Evolutionary conservation across 2,113 vertebrate species (phyloP).

Genomic region (Indicator maculatus): DNA sequence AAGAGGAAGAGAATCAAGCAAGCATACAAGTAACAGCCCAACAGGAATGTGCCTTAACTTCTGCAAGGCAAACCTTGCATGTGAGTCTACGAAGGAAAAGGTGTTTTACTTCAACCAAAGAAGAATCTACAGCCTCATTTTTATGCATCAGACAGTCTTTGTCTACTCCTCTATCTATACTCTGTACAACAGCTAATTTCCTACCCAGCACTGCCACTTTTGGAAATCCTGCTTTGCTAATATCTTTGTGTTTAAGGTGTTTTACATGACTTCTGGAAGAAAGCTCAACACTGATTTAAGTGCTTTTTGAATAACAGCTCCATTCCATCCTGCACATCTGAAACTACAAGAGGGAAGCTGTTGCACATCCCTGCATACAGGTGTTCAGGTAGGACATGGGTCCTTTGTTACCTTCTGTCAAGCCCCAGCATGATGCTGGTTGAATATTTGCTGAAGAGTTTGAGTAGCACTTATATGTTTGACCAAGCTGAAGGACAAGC

Average conservation of each 20-base stretch:
- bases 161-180: neutral
- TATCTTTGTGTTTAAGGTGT: neutral
- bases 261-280: neutral
- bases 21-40: neutral
- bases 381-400: neutral
- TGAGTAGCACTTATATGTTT: neutral
- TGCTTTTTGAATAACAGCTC: neutral
- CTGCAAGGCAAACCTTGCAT: neutral
- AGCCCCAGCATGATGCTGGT: neutral
- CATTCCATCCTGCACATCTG: neutral
- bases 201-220: neutral
- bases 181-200: neutral
- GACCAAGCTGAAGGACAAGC: neutral
- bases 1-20: slow-evolving; percentile 6
- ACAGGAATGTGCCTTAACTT: slow-evolving; percentile 22
- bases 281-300: neutral
- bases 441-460: neutral
- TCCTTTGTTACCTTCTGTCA: neutral
- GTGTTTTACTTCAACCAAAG: neutral
- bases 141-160: neutral
- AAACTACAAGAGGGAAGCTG: neutral
- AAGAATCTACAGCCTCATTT: neutral
- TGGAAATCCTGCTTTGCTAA: neutral
- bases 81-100: neutral
- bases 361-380: neutral